Conservation (phyloP, 2,797 vertebrate species). For the Manis javanica region DNA sequence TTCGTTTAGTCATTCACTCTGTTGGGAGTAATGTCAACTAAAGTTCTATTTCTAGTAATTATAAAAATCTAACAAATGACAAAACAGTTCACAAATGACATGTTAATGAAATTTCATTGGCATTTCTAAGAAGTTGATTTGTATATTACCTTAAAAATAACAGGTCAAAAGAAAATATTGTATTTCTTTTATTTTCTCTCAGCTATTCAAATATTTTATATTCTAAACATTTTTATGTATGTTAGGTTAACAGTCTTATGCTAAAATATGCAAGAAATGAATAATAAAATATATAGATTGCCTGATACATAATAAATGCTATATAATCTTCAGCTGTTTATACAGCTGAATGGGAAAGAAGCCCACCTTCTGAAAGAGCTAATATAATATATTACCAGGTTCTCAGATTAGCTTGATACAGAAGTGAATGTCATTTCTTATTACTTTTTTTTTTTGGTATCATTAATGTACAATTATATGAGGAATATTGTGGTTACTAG, state of each 20-base stretch:
- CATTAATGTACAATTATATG: too few species aligned
- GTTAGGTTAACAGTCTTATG: not conserved
- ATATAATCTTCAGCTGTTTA: not conserved
- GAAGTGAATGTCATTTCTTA: not conserved
- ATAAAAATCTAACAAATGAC: not conserved
- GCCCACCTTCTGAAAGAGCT: not conserved
- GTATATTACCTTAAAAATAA: constrained; percentile 3
- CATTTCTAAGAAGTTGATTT: not conserved
- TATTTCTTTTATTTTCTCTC: constrained; percentile 16
- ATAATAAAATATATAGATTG: not conserved
- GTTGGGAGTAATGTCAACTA: constrained; percentile 34
- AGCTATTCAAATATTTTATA: not conserved
- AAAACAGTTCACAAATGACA: not conserved
- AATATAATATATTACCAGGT: not conserved
- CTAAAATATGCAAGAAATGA: not conserved
- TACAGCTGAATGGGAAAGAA: not conserved
- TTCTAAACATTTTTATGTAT: not conserved
- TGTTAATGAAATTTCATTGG: not conserved
- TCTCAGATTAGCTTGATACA: not conserved
- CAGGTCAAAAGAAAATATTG: not conserved
- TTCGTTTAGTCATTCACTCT: constrained; percentile 18
- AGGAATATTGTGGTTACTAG: too few species aligned
- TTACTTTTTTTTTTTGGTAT: too few species aligned
- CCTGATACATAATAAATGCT: not conserved
- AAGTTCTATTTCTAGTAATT: constrained; percentile 47